These are phyloP conservation scores for Myotis myotis DNA, from an alignment of 2,797 vertebrate genomes.

Conservation along the genomic window DNA sequence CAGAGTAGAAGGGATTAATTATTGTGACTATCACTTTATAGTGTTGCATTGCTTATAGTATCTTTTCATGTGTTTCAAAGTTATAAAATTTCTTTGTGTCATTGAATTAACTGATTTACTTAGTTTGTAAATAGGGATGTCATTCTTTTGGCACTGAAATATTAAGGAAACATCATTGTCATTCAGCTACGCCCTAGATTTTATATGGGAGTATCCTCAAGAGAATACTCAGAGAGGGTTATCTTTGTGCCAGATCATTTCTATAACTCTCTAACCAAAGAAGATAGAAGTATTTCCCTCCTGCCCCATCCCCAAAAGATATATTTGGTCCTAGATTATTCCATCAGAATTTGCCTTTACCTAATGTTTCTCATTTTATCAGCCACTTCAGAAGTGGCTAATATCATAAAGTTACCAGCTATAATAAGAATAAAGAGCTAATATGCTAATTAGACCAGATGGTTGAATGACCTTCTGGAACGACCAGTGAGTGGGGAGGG, in stretches of 20 bases:
- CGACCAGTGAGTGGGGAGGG: too few relatives aligned
- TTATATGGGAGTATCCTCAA: neutral
- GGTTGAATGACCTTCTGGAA: too few relatives aligned
- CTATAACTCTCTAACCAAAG: neutral
- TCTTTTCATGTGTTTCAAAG: neutral
- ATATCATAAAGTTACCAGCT: neutral
- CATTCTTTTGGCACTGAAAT: neutral
- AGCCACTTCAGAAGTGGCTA: neutral
- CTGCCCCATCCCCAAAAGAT: neutral
- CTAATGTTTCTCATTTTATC: neutral
- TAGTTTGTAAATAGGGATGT: neutral
- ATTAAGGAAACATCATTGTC: neutral
- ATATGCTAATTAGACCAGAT: too few relatives aligned
- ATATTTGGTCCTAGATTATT: neutral
- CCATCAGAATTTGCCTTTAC: neutral
- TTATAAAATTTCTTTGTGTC: neutral
- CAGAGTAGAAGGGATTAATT: slow-evolving; percentile 36
- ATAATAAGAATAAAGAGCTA: neutral
- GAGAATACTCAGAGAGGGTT: neutral
- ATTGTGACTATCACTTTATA: neutral
- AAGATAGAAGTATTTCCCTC: neutral
- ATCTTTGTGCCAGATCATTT: neutral
- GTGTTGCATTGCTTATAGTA: neutral
- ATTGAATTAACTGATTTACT: neutral
- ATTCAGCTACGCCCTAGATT: neutral